Evolutionary conservation across 2,888 invertebrate genomes (phyloP), one percentile per base, ranked within the genome.

Genomic region (Drosophila planitibia): DNA sequence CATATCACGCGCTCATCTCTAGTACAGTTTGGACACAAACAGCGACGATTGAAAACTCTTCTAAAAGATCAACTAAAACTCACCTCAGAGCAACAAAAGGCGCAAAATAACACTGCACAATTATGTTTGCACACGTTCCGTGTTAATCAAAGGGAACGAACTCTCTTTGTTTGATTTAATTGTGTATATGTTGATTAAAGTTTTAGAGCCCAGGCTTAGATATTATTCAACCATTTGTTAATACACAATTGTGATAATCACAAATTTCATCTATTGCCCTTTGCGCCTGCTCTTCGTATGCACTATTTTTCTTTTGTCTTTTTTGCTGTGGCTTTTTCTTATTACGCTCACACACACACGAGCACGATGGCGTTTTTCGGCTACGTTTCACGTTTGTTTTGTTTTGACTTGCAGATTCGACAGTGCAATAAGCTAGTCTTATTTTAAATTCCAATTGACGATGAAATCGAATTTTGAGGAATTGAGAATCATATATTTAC

Each of bases 201-300:
- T 68, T 79, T 62, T 33, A 39, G 57, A 76, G 69, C 64, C 47
- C 47, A 70, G 68, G 66, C 44, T 76, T 76, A 58, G 63, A 86
- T 76, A 86, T 89, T 85, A 89, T 86, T 86, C 70, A 89, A 85
- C 74, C 70, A 72, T 84, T 86, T 83, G 72, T 71, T 81, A 76
- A 72, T 62, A 81, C 47, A 65, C 69, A 61, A 74, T 82, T 78
- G 55, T 70, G 67, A 82, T 81, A 79, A 86, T 86, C 87, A 84
- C 84, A 70, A 80, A 76, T 71, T 84, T 84, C 73, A 81, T 81
- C 84, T 76, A 74, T 61, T 87, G 73, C 81, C 71, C 74, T 85
- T 79, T 81, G 75, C 52, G 75, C 37, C 60, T 78, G 65, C 76
- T 78, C 65, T 81, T 81, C 81, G 82, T 79, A 73, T 81, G 79